Evolutionary conservation across 1,140 invertebrate genomes (phyloP), one percentile per base, ranked within the genome.

Genomic region (Pemphigus obesinymphae): DNA sequence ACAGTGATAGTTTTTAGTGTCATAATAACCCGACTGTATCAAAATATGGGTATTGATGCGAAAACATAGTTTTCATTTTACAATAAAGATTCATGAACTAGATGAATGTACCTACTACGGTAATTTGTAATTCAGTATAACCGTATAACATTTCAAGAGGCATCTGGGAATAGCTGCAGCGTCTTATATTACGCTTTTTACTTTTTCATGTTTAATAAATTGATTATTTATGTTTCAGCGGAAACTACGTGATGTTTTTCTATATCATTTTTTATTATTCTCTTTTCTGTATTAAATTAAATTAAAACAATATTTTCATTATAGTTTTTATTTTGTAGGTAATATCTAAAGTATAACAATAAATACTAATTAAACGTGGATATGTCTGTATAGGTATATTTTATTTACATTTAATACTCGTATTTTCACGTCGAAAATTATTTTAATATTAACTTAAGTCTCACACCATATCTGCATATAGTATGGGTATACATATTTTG

Each of bases 91-190:
- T 68, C 66, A 43, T 40, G 34, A 43, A 68, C 20, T 43, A 43
- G 10, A 68, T 68, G 40, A 43, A 40, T 66, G 15, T 68, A n/a
- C n/a, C n/a, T 23, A 43, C 1, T 68, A 23, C 5, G 0, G 37
- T 68, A 68, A 68, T 68, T 68, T 68, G 63, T 68, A 68, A 43
- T 68, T 68, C 66, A 68, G 34, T 23, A 68, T 37, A 15, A 40
- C 11, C n/a, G 63, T 43, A n/a, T n/a, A 29, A 43, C 37, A 40
- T 68, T 68, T 68, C 43, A 68, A 68, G 34, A 68, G 20, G n/a
- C 66, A 23, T 43, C 26, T 23, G 66, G n/a, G 66, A 43, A 43
- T 61, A 31, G 1, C 10, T 13, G 2, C 15, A 43, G 3, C n/a
- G 11, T 43, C 6, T 66, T n/a, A n/a, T 15, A 66, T 29, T 34